Evolutionary conservation across 1,140 invertebrate genomes (phyloP).

Genomic region (Thaumatotibia leucotreta): DNA sequence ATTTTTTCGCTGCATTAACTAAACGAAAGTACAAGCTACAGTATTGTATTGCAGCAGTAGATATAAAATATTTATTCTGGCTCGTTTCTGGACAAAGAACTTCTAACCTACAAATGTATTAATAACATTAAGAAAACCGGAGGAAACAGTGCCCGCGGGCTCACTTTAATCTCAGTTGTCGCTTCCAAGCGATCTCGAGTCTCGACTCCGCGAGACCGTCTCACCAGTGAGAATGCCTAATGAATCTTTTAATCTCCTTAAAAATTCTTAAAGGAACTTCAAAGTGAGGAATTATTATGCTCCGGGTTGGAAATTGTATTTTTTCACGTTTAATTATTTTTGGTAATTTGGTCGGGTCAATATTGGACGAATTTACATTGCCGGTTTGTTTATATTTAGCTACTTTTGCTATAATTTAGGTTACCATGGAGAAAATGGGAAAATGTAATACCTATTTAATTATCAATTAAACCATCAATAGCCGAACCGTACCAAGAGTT

Average conservation of each 20-base stretch:
- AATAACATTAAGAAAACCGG: constrained; percentile 1
- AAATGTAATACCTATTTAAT: too few relatives aligned
- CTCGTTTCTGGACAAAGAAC: constrained; percentile 23
- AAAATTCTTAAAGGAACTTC: constrained; percentile 62
- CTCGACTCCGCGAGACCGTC: neutral
- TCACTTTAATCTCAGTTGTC: constrained; percentile 61
- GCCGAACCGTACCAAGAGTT: too few relatives aligned
- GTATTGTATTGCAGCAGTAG: too few relatives aligned
- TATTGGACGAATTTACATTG: neutral
- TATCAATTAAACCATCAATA: too few relatives aligned
- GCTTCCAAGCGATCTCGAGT: constrained; percentile 30
- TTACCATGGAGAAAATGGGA: too few relatives aligned
- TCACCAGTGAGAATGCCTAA: constrained; percentile 59
- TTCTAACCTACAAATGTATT: neutral
- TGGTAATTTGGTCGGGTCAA: neutral
- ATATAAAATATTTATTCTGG: constrained; percentile 28
- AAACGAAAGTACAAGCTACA: too few relatives aligned
- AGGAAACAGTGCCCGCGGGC: constrained; percentile 33
- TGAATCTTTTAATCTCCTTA: constrained; percentile 65
- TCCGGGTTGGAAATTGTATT: constrained; percentile 24
- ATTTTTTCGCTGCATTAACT: too few relatives aligned
- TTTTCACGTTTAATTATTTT: constrained; percentile 24
- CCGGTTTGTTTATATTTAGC: neutral
- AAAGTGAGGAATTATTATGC: constrained; percentile 37
- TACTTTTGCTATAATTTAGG: neutral